Percentiles rank a stretch among this genome's conserved stretches.
Conservation (phyloP, 2,113 vertebrate species). For the Hippocampus guttulatus region DNA sequence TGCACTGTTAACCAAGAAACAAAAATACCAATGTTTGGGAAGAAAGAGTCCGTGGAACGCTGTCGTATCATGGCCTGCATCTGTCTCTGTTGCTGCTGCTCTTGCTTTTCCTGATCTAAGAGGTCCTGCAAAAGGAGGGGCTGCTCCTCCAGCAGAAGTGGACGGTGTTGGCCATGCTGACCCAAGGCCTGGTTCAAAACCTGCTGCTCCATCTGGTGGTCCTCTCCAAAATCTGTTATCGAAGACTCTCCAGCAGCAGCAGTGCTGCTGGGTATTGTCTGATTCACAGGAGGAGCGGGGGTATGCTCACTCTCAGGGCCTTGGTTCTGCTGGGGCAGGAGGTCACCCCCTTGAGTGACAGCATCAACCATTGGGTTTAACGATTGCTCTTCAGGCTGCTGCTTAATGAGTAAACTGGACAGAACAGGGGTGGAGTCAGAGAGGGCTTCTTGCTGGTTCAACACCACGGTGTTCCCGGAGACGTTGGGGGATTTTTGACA, state of each 20-base stretch:
- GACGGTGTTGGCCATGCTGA: slow-evolving; percentile 78
- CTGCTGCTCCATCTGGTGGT: slow-evolving; percentile 70
- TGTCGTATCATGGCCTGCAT: slow-evolving; percentile 99
- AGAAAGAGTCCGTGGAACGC: slow-evolving; percentile 87
- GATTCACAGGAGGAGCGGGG: slow-evolving; percentile 64
- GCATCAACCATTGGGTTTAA: slow-evolving; percentile 69
- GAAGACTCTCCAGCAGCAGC: slow-evolving; percentile 63
- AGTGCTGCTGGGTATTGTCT: slow-evolving; percentile 72
- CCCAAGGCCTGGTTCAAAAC: slow-evolving; percentile 67
- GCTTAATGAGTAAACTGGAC: slow-evolving; percentile 83
- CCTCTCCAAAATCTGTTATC: slow-evolving; percentile 60
- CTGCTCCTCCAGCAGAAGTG: slow-evolving; percentile 90
- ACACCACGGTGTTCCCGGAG: slow-evolving; percentile 49
- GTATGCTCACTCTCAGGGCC: slow-evolving; percentile 61
- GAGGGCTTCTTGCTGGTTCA: slow-evolving; percentile 69
- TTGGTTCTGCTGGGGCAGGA: slow-evolving; percentile 69
- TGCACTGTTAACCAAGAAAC: not conserved
- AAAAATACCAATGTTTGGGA: slow-evolving; percentile 88
- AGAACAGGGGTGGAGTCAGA: slow-evolving; percentile 82
- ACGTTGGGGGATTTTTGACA: slow-evolving; percentile 45
- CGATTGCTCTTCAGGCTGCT: slow-evolving; percentile 75
- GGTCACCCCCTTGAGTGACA: slow-evolving; percentile 68
- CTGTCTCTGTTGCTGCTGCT: slow-evolving; percentile 95
- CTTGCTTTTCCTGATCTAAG: slow-evolving; percentile 93
- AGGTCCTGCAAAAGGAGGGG: slow-evolving; percentile 94